Percentiles rank a stretch among this genome's conserved stretches.
These are phyloP conservation scores for Pollenia angustigena DNA, from an alignment of 2,888 invertebrate genomes.

Conservation along the genomic window DNA sequence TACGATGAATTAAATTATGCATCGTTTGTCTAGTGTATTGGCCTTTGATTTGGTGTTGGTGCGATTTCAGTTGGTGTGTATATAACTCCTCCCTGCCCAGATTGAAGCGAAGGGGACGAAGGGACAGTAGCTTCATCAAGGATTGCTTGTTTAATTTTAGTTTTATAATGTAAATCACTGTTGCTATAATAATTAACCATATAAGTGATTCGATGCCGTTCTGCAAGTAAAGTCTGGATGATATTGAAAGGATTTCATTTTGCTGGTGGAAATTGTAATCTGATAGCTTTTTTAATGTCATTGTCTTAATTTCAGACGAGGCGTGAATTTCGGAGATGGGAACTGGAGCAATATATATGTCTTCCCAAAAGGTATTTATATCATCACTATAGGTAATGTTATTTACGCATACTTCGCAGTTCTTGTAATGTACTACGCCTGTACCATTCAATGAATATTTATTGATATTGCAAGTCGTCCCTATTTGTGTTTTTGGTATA, in stretches of 20 bases:
- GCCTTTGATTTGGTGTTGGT: background rate
- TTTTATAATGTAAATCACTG: slow-evolving; percentile 5
- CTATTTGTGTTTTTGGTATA: slow-evolving; percentile 28
- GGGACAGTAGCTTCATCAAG: slow-evolving; percentile 21
- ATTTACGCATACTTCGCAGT: slow-evolving; percentile 31
- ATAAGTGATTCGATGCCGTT: slow-evolving; percentile 27
- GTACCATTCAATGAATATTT: slow-evolving; percentile 34
- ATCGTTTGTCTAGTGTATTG: background rate
- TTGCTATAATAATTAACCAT: slow-evolving; percentile 26
- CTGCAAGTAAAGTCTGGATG: slow-evolving; percentile 9
- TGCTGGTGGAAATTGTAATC: slow-evolving; percentile 26
- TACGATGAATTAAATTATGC: background rate
- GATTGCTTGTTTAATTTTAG: background rate
- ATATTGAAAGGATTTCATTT: slow-evolving; percentile 34
- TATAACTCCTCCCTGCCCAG: slow-evolving; percentile 56
- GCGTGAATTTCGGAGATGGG: slow-evolving; percentile 28
- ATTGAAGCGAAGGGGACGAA: slow-evolving; percentile 37
- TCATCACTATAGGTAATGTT: slow-evolving; percentile 29
- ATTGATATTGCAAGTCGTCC: slow-evolving; percentile 16
- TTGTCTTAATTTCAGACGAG: slow-evolving; percentile 17
- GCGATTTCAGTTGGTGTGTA: slow-evolving; percentile 1
- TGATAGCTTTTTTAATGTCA: slow-evolving; percentile 35
- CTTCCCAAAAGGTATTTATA: slow-evolving; percentile 28
- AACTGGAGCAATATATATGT: slow-evolving; percentile 33
- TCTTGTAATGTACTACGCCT: slow-evolving; percentile 37